Percentiles rank a stretch among this genome's conserved stretches.
Evolutionary conservation across 2,797 vertebrate genomes (phyloP).

Genomic region (Oophaga sylvatica): DNA sequence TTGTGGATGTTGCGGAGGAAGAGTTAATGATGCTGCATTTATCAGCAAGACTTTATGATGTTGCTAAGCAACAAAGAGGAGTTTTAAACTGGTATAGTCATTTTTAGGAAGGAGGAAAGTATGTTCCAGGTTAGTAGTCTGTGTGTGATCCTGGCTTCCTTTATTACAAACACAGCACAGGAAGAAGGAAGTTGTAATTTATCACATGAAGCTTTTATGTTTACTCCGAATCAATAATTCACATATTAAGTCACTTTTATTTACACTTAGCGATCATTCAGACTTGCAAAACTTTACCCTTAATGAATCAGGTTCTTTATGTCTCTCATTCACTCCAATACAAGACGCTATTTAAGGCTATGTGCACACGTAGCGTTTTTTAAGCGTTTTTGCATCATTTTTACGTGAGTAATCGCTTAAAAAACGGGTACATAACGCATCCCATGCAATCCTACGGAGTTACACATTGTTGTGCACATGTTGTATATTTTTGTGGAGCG

Average conservation of each 20-base stretch:
- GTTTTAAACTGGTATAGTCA: conserved; percentile 40
- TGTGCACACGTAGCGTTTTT: no score
- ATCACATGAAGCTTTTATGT: not conserved
- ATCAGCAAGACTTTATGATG: conserved; percentile 50
- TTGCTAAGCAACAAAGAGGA: conserved; percentile 57
- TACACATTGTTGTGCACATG: no score
- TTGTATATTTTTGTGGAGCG: no score
- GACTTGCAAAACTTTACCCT: not conserved
- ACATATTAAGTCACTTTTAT: not conserved
- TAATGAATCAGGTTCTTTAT: no score
- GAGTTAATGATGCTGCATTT: conserved; percentile 56
- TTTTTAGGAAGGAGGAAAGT: conserved; percentile 42
- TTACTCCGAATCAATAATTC: not conserved
- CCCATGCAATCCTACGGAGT: no score
- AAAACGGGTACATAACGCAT: no score
- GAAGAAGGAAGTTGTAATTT: not conserved
- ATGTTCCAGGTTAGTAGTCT: conserved; percentile 12
- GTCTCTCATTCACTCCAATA: no score
- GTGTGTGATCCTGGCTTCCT: conserved; percentile 25
- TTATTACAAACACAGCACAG: conserved; percentile 1
- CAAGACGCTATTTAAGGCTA: no score
- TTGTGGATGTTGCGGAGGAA: conserved; percentile 35
- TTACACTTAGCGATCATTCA: not conserved
- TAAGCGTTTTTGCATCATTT: no score
- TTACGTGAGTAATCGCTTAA: no score